Base-by-base conservation (phyloP, 2,113 vertebrate genomes). In the Nerophis lumbriciformis region DNA sequence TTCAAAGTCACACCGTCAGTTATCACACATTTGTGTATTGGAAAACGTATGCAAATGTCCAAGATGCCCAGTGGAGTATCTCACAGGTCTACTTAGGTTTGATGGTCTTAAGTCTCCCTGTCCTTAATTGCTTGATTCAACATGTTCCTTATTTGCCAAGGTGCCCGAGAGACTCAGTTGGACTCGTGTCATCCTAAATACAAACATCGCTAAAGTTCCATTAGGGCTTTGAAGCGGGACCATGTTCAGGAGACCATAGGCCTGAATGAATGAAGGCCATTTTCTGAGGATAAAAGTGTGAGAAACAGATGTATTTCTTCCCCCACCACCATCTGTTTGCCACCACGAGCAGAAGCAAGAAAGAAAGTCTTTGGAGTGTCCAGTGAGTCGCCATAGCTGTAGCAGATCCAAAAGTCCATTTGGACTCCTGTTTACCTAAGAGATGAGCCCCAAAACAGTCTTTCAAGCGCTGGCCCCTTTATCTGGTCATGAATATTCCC, bases 401-500 rank as follows among this genome's bases (percentile, higher is more conserved):
- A 85, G 78, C 76, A 70, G 65, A 85, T 85, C 78, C 84, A 87
- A 90, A 89, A 88, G 90, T 83, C 90, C 83, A 92, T 93, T 95
- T 92, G 91, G 61, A 57, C 69, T 0, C 6, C 38, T 94, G 92
- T 97, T 97, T 94, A 93, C 94, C 83, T 90, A 94, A 94, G 91
- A 94, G 94, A 96, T 98, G 92, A 98, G 88, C 91, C 83, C 85
- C 86, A 91, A 92, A 92, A 93, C 88, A 90, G 88, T 87, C 87
- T 92, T 91, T 94, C 92, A 91, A 80, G 76, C 60, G 76, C 76
- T 82, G 77, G 72, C 73, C 78, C 88, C 91, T 92, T 93, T 93
- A 93, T 92, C 89, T 89, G 83, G 86, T 91, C 92, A 95, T 97
- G 94, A 97, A 95, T 95, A 96, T 95, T 95, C 91, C 90, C 89